Evolutionary conservation across 2,888 invertebrate species (phyloP).

Genomic region (Phaedon cochleariae): DNA sequence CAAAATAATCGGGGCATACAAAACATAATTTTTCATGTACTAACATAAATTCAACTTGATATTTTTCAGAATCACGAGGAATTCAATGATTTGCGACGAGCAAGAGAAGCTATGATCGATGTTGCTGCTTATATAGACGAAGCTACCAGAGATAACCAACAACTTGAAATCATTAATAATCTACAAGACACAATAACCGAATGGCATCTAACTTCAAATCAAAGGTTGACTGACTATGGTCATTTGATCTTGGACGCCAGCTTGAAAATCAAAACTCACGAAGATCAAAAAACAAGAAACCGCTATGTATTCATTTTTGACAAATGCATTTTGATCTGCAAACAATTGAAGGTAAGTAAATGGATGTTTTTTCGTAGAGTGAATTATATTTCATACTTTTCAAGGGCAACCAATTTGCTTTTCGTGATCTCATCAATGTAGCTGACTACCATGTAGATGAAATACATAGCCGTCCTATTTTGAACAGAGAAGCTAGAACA

Average conservation of each 20-base stretch:
- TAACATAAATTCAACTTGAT: conserved; percentile 19
- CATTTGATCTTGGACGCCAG: conserved; percentile 93
- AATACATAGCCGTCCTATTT: conserved; percentile 70
- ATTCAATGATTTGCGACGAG: conserved; percentile 80
- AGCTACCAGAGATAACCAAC: conserved; percentile 95
- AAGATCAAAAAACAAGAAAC: conserved; percentile 83
- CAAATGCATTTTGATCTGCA: conserved; percentile 94
- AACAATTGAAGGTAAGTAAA: conserved; percentile 74
- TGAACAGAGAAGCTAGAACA: conserved; percentile 81
- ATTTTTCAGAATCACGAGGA: conserved; percentile 81
- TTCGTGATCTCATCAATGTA: conserved; percentile 83
- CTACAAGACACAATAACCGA: conserved; percentile 88
- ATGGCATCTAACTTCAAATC: conserved; percentile 78
- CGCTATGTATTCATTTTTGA: conserved; percentile 98
- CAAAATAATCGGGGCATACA: too few species aligned
- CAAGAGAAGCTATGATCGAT: conserved; percentile 96
- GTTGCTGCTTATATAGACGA: conserved; percentile 98
- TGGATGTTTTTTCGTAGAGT: not conserved
- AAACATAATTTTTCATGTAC: too few species aligned
- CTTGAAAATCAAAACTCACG: conserved; percentile 88
- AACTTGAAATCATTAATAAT: conserved; percentile 87
- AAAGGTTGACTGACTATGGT: conserved; percentile 88
- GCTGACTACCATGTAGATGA: conserved; percentile 90
- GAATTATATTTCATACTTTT: conserved; percentile 21
- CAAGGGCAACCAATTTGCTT: conserved; percentile 88